Evolutionary conservation across 2,797 vertebrate genomes (phyloP), one percentile per base, ranked within the genome.

Genomic region (Thunnus albacares): DNA sequence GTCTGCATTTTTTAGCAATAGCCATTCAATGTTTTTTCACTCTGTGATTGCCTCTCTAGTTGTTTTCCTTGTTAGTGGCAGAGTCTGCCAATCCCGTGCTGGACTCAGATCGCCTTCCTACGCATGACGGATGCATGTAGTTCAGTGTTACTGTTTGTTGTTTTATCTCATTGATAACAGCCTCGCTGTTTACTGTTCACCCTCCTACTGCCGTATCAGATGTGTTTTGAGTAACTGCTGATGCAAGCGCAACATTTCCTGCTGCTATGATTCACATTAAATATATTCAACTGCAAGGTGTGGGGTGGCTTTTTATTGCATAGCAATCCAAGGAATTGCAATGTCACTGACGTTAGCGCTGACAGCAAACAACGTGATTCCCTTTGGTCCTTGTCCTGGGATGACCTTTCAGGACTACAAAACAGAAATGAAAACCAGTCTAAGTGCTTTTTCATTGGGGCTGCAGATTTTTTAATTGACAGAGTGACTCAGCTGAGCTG

Each of bases 401-500:
- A 38, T 0, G 1, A 22, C 5, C 14, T 5, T 38, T 68, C 18
- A 15, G 22, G 24, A 15, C 4, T 57, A 11, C 5, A 45, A 26
- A 26, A 67, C n/a, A 33, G 10, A 59, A 30, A 49, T 7, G 5
- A 59, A 51, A 43, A 14, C 26, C 0, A 30, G 0, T 55, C 24
- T 3, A 0, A 0, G 10, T 43, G 22, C 2, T 41, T 63, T 60
- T 47, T 62, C 17, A n/a, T 11, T 3, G 1, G 10, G 28, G 0
- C 35, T 33, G 30, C 30, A 33, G 30, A 6, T 64, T 70, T 71
- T 14, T 11, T 62, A 8, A 49, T 43, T 70, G 5, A 12, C 22
- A 41, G 35, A 57, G 45, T 60, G 60, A 76, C 82, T 69, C 65
- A 20, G 72, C 66, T 59, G 24, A 20, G 72, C 66, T 59, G 24